Conservation (phyloP, 2,113 vertebrate genomes). For the Oryzias curvinotus region DNA sequence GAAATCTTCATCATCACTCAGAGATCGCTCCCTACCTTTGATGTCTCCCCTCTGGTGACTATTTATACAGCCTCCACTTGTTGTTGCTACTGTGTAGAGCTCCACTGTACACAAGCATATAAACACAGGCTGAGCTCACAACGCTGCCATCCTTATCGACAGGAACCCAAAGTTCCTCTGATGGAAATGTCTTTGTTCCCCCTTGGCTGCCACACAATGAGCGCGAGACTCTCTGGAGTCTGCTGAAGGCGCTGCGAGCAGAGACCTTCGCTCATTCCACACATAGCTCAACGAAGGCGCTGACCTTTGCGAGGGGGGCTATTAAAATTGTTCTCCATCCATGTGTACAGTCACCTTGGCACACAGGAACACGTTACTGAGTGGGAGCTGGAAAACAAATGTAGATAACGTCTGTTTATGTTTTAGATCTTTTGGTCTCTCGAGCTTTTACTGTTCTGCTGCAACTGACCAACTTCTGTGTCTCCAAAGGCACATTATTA, state of each 20-base stretch:
- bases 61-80: constrained; percentile 77
- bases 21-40: constrained; percentile 70
- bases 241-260: constrained; percentile 50
- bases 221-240: constrained; percentile 76
- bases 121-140: constrained; percentile 68
- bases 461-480: too few species aligned
- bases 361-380: constrained; percentile 18
- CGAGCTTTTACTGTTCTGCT: too few species aligned
- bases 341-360: constrained; percentile 37
- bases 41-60: constrained; percentile 67
- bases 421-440: too few species aligned
- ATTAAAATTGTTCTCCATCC: constrained; percentile 53
- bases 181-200: constrained; percentile 82
- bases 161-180: constrained; percentile 82
- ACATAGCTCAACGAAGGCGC: constrained; percentile 51
- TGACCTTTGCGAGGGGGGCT: constrained; percentile 65
- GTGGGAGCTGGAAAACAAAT: constrained; percentile 20
- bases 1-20: constrained; percentile 53
- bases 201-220: constrained; percentile 74
- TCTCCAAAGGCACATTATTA: too few species aligned
- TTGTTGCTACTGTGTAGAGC: constrained; percentile 63
- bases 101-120: constrained; percentile 72
- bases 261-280: constrained; percentile 67
- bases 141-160: constrained; percentile 77
- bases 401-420: neutral